Evolutionary conservation across 2,113 vertebrate species (phyloP).

Genomic region (Phyllostomus discolor): DNA sequence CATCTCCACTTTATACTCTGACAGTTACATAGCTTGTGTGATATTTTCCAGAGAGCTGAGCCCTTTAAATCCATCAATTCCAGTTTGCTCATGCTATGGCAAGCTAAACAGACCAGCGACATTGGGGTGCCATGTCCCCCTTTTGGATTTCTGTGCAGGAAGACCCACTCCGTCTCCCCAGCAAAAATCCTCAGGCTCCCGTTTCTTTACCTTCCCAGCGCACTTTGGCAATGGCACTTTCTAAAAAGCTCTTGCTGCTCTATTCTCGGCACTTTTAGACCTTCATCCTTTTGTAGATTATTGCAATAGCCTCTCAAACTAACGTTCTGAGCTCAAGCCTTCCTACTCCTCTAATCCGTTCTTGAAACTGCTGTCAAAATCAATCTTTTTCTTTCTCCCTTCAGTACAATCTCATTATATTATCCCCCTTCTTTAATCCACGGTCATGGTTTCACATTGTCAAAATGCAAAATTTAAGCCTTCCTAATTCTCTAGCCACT

Average conservation of each 20-base stretch:
- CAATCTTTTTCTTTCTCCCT: background rate
- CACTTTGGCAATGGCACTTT: background rate
- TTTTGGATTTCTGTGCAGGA: background rate
- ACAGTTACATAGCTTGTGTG: background rate
- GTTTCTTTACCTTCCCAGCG: background rate
- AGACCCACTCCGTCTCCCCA: background rate
- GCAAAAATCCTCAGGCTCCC: background rate
- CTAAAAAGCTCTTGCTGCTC: background rate
- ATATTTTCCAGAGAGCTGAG: background rate
- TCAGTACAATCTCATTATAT: background rate
- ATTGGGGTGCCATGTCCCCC: background rate
- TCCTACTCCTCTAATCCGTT: background rate
- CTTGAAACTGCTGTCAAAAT: background rate
- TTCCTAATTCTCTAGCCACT: background rate
- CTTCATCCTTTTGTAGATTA: background rate
- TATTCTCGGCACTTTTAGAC: background rate
- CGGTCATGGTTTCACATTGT: background rate
- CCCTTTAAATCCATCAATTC: background rate
- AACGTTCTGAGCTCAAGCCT: background rate
- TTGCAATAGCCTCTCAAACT: background rate
- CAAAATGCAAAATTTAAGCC: background rate
- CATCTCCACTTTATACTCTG: background rate
- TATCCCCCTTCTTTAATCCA: background rate
- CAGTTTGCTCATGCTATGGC: background rate
- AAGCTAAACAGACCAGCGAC: background rate